These are phyloP conservation scores for Ancistrus triradiatus DNA, from an alignment of 2,113 vertebrate species.

Conservation along the genomic window DNA sequence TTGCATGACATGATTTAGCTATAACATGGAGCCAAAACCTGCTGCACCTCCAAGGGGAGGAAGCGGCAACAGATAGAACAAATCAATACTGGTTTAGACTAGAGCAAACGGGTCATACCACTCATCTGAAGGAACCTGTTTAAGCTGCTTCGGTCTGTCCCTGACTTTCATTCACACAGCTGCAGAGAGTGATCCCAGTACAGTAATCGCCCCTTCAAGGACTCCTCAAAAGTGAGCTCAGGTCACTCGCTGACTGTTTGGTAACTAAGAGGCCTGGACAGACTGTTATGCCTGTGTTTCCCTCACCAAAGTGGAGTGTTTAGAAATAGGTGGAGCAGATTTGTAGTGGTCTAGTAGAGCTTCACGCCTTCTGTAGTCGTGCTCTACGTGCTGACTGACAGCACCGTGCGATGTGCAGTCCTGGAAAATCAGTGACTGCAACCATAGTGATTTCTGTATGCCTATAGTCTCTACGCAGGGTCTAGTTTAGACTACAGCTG, in stretches of 20 bases:
- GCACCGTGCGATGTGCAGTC: background rate
- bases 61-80: background rate
- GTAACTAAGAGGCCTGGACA: too few relatives aligned
- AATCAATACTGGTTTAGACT: background rate
- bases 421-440: background rate
- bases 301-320: background rate
- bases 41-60: background rate
- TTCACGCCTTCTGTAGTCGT: background rate
- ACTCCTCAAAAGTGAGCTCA: background rate
- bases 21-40: background rate
- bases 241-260: too few relatives aligned
- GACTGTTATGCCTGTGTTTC: too few relatives aligned
- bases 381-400: background rate
- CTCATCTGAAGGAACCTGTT: slow-evolving; percentile 11
- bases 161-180: slow-evolving; percentile 5
- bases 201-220: background rate
- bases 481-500: background rate
- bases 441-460: background rate
- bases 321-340: background rate
- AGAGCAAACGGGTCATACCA: slow-evolving; percentile 8
- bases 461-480: background rate
- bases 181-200: slow-evolving; percentile 6
- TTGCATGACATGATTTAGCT: background rate
- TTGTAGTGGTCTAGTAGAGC: too few relatives aligned
- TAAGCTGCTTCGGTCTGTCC: slow-evolving; percentile 34